Evolutionary conservation across 2,888 invertebrate genomes (phyloP), one percentile per base, ranked within the genome.

Genomic region (Orchestes rusci): DNA sequence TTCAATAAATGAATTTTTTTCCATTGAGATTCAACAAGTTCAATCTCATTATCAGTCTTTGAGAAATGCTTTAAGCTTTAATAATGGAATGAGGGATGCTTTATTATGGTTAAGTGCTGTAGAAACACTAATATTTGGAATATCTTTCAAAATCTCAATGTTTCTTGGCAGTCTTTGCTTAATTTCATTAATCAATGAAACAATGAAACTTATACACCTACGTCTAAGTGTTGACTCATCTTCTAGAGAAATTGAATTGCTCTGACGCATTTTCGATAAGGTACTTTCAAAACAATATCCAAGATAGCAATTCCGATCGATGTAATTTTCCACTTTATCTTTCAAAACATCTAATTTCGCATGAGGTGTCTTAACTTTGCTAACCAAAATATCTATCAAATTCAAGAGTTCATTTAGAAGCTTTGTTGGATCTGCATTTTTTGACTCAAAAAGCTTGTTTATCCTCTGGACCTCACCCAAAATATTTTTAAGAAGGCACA

Each of bases 371-470:
- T 19, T 27, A 28, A 49, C 20, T 49, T 38, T 46, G 17, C 18
- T 19, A 20, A 45, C 16, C 10, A 47, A 28, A 10, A 13, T 20
- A 12, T 47, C 27, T 19, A 48, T 29, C 3, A 52, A 20, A 17
- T 13, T 18, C 27, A 19, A 37, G 15, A 51, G 13, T 35, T 37
- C 37, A 5, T 43, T 37, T 28, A 54, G 46, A 20, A 55, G 29
- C 48, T 56, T 55, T n/a, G 48, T 15, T 3, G 51, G 31, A 39
- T 56, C 53, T 23, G 45, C 35, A 37, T 47, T 37, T 15, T 53
- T 50, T n/a, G 45, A 16, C 43, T 56, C 54, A 48, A 56, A 58
- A 7, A 42, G 17, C 50, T 54, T 52, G 32, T 56, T 55, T n/a
- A 37, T 28, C 28, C 15, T 13, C 15, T 37, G 27, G 4, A 37